Evolutionary conservation across 2,797 vertebrate genomes (phyloP).

Genomic region (Alosa sapidissima): DNA sequence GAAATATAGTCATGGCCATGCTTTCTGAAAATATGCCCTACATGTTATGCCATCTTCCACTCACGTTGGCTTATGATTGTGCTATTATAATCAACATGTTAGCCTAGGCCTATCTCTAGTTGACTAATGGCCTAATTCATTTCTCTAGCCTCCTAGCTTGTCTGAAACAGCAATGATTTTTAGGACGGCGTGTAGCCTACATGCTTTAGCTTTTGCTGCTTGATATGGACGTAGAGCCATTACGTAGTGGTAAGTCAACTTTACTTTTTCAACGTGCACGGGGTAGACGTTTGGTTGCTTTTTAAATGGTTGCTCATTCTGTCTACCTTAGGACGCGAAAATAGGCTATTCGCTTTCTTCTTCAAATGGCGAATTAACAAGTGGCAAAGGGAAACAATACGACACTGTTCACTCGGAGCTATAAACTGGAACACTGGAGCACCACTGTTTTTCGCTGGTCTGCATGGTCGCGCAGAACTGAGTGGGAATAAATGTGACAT

Average conservation of each 20-base stretch:
- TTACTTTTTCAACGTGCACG: not conserved
- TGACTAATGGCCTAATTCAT: not conserved
- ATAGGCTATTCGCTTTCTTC: not conserved
- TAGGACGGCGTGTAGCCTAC: not conserved
- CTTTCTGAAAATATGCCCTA: not conserved
- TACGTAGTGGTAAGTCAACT: not conserved
- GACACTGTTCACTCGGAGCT: not conserved
- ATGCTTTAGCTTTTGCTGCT: not conserved
- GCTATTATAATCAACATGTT: not conserved
- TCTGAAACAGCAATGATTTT: not conserved
- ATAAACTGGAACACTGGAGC: not conserved
- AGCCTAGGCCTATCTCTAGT: not conserved
- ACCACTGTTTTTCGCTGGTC: not conserved
- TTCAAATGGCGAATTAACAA: not conserved
- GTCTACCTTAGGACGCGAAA: not conserved
- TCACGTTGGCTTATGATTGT: not conserved
- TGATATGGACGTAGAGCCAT: not conserved
- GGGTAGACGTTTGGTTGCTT: not conserved
- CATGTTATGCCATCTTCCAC: not conserved
- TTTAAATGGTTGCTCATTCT: not conserved
- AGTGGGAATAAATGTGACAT: not conserved
- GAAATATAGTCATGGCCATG: not conserved
- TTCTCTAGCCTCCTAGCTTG: not conserved
- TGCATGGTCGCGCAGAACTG: not conserved
- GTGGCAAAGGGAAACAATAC: not conserved